These are phyloP conservation scores for Chrysocyon brachyurus DNA, from an alignment of 2,797 vertebrate genomes.

Conservation along the genomic window DNA sequence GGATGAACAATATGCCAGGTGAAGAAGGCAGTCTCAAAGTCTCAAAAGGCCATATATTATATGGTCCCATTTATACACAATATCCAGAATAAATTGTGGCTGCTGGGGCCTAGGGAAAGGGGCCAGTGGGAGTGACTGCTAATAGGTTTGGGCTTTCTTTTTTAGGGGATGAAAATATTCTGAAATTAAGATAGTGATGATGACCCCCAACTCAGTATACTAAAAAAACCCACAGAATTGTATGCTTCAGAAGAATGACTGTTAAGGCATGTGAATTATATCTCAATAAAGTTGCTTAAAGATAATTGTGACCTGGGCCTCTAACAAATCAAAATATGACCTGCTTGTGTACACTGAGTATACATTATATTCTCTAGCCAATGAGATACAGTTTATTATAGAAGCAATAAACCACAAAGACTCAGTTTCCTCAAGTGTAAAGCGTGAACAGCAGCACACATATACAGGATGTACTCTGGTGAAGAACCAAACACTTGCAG, in stretches of 20 bases:
- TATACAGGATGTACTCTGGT: neutral
- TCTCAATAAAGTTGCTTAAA: neutral
- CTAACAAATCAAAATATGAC: neutral
- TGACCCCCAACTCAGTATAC: neutral
- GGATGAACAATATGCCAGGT: neutral
- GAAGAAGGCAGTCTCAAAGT: neutral
- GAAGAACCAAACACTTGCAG: neutral
- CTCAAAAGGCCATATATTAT: neutral
- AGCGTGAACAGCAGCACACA: neutral
- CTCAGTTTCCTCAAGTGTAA: conserved; percentile 8
- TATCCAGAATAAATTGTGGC: neutral
- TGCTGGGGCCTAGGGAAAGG: neutral
- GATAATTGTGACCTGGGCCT: neutral
- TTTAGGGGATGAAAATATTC: neutral
- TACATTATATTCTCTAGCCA: neutral
- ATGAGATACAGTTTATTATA: neutral
- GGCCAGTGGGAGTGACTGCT: neutral
- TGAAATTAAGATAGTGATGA: neutral
- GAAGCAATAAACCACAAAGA: neutral
- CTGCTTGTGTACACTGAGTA: neutral
- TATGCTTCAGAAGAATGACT: neutral
- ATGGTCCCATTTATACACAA: neutral
- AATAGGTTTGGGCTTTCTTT: neutral
- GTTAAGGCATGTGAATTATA: neutral
- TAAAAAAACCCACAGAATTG: neutral